These are phyloP conservation scores for Mus caroli DNA, from an alignment of 2,797 vertebrate genomes.

Conservation along the genomic window DNA sequence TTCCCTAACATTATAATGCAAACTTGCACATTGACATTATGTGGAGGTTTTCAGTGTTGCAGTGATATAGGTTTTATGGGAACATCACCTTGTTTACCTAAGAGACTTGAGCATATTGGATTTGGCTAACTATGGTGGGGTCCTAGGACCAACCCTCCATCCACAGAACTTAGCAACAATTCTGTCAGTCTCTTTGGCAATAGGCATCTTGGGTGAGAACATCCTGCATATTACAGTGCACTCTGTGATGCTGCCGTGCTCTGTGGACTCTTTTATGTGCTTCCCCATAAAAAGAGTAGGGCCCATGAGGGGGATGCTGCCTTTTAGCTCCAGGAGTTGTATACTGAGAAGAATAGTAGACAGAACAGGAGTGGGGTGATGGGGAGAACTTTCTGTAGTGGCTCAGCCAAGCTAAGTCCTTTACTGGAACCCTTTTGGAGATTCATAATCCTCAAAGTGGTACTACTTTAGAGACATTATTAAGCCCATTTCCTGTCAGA, in stretches of 20 bases:
- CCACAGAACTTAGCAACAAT: neutral
- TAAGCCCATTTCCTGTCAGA: neutral
- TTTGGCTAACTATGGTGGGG: neutral
- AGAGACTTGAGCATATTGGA: neutral
- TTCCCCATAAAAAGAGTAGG: neutral
- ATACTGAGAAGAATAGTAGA: neutral
- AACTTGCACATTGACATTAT: neutral
- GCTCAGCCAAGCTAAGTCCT: rapidly evolving
- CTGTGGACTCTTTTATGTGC: neutral
- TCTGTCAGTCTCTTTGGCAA: neutral
- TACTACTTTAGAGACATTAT: neutral
- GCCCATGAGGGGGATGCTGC: too few relatives aligned
- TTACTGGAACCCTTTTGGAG: neutral
- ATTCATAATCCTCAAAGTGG: neutral
- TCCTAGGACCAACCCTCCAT: neutral
- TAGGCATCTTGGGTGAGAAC: neutral
- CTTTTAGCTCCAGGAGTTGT: neutral
- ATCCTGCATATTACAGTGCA: neutral
- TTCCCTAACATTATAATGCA: neutral
- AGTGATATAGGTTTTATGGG: too few relatives aligned
- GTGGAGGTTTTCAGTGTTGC: neutral
- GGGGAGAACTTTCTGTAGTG: neutral
- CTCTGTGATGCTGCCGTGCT: neutral
- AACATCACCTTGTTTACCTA: neutral
- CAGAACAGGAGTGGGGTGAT: neutral